Evolutionary conservation across 2,888 invertebrate species (phyloP), one percentile per base, ranked within the genome.

Genomic region (Nephrotoma appendiculata): DNA sequence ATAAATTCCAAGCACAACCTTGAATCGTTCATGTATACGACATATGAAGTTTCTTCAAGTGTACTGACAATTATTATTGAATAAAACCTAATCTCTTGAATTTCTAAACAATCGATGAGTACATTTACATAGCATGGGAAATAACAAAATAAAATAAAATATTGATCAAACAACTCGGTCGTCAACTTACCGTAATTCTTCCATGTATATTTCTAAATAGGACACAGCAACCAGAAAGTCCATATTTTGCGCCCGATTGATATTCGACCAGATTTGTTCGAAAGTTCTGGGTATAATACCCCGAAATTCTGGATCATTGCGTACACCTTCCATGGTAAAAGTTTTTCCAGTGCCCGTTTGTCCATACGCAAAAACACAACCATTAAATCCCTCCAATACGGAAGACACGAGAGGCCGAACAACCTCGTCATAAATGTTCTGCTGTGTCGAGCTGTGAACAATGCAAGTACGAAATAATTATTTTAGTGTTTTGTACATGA

Each of bases 331-430:
- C 94, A 94, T 94, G 11, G 94, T 94, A 88, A 93, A 94, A 0
- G 94, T 94, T 90, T 94, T 94, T 6, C 99, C 99, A 0, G 99
- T 99, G 88, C 99, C 99, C 0, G 99, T 99, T 92, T 99, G 99
- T 0, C 99, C 99, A 92, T 99, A 99, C 0, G 99, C 99, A 93
- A 99, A 99, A 89, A 99, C 98, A 89, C 99, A 99, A 12, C 99
- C 99, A 92, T 99, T 99, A 92, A 99, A 99, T 1, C 99, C 99
- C 90, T 97, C 96, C 88, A 99, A 93, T 5, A 99, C 99, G 0
- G 98, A 98, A 88, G 98, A 95, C 41, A 99, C 98, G 89, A 99
- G 92, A 0, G 98, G 98, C 86, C 98, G 95, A 87, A 99, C 98
- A 88, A 98, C 97, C 92, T 99, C 98, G 91, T 98, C 98, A 92